Conservation (phyloP, 2,797 vertebrate genomes). For the Pangasius krempfi region DNA sequence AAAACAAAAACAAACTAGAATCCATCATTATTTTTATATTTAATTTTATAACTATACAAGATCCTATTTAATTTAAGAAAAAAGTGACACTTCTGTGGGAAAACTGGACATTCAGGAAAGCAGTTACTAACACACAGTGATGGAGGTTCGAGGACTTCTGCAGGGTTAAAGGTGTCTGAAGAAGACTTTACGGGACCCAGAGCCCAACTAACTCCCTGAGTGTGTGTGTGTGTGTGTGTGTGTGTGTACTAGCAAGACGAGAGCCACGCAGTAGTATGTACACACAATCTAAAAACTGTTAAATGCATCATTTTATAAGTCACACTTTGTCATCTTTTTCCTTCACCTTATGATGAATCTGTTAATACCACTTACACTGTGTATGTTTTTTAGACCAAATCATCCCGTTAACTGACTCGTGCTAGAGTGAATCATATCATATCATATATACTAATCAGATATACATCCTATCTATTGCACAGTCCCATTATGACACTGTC, state of each 20-base stretch:
- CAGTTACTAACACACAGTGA: conserved; percentile 82
- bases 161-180: conserved; percentile 73
- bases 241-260: not conserved
- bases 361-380: not conserved
- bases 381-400: not conserved
- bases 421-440: conserved; percentile 8
- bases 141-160: conserved; percentile 79
- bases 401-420: not conserved
- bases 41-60: conserved; percentile 58
- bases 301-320: not conserved
- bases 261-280: too few relatives aligned
- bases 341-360: not conserved
- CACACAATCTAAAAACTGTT: not conserved
- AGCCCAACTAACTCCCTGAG: conserved; percentile 84
- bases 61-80: conserved; percentile 61
- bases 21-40: conserved; percentile 64
- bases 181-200: conserved; percentile 73
- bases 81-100: conserved; percentile 9
- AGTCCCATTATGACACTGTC: conserved; percentile 71
- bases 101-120: conserved; percentile 81
- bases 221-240: conserved; percentile 60
- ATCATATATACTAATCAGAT: too few relatives aligned
- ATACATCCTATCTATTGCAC: conserved; percentile 70
- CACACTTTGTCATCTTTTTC: not conserved
- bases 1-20: conserved; percentile 63